phyloP scores from a whole-genome alignment of 2,888 invertebrate species.

The Idaea dimidiata region DNA sequence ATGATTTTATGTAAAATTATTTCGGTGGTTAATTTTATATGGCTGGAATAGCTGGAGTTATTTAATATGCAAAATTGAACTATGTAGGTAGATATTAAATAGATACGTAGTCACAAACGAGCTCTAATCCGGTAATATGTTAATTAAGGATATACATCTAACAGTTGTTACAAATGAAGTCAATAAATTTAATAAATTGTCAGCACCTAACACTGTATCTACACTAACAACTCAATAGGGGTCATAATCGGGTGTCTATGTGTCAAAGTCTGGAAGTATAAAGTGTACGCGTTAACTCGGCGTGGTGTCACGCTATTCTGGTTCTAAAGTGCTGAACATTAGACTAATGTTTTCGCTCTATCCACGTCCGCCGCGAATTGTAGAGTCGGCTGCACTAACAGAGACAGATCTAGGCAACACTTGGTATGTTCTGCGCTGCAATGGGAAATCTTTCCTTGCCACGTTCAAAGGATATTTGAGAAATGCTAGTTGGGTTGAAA shows the following conservation, averaged over 20 bases:
- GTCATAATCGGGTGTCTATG: slow-evolving; percentile 64
- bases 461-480: slow-evolving; percentile 1
- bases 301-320: slow-evolving; percentile 54
- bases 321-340: slow-evolving; percentile 63
- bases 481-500: neutral
- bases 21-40: neutral
- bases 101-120: slow-evolving; percentile 5
- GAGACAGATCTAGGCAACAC: slow-evolving; percentile 37
- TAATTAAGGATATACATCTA: slow-evolving; percentile 25
- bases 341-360: slow-evolving; percentile 62
- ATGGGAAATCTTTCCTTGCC: neutral
- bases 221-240: slow-evolving; percentile 47
- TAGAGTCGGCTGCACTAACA: slow-evolving; percentile 50
- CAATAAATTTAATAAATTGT: slow-evolving; percentile 55
- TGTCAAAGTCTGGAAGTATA: slow-evolving; percentile 48
- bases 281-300: slow-evolving; percentile 52
- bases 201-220: slow-evolving; percentile 37
- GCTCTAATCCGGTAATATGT: slow-evolving; percentile 20
- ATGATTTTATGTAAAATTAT: slow-evolving; percentile 9
- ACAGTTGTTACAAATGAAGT: slow-evolving; percentile 42
- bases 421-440: slow-evolving; percentile 14
- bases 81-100: neutral
- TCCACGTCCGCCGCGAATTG: slow-evolving; percentile 62
- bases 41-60: neutral
- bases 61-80: neutral